A percentile compares a stretch with the other conserved stretches of the same genome.
Evolutionary conservation across 2,113 vertebrate genomes (phyloP).

Genomic region (Laterallus jamaicensis): DNA sequence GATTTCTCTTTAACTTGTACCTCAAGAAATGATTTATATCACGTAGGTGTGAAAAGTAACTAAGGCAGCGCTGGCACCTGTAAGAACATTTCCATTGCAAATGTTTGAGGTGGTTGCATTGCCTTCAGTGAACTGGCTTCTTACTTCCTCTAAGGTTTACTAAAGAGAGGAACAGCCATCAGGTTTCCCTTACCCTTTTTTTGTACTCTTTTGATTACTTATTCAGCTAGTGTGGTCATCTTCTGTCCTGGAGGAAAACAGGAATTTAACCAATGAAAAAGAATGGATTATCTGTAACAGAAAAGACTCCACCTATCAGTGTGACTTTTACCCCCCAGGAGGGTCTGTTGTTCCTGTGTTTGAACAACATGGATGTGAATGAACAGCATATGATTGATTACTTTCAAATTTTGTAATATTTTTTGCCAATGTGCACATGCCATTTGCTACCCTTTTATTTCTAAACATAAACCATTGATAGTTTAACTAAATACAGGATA

Average conservation of each 20-base stretch:
- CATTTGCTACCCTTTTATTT: not conserved
- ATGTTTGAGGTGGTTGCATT: not conserved
- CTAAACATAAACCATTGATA: not conserved
- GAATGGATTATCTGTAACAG: not conserved
- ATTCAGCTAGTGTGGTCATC: not conserved
- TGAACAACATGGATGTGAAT: not conserved
- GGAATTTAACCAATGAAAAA: not conserved
- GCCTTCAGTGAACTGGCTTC: not conserved
- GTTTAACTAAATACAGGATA: not conserved
- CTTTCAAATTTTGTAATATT: not conserved
- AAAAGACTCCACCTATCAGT: not conserved
- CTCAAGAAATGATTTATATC: not conserved
- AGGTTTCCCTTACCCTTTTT: not conserved
- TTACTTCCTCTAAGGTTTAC: not conserved
- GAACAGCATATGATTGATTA: not conserved
- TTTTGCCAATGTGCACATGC: not conserved
- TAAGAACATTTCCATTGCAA: not conserved
- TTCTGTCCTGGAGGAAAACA: not conserved
- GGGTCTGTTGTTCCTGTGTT: not conserved
- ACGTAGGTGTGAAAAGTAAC: not conserved
- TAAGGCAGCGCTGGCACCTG: not conserved
- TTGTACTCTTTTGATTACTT: not conserved
- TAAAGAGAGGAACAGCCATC: not conserved
- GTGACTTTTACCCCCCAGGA: not conserved
- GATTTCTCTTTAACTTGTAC: not conserved